A percentile compares a stretch with the other conserved stretches of the same genome.
Conservation (phyloP, 2,797 vertebrate genomes). For the Hozukius guyotensis region DNA sequence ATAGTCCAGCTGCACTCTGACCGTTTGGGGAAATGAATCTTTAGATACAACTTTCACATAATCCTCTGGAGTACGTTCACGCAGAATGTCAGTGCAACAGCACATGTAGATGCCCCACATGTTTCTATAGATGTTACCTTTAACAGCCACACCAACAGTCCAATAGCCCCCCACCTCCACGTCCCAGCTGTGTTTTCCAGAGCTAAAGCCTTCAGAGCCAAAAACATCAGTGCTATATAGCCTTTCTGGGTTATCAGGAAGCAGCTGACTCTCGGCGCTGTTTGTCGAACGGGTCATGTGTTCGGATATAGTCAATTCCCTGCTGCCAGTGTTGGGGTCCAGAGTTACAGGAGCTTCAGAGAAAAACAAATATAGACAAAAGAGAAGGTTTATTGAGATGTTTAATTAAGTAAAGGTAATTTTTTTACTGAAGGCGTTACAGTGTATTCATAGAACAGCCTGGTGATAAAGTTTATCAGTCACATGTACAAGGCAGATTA, state of each 20-base stretch:
- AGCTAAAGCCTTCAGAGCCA: conserved; percentile 31
- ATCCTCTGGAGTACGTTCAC: fast-evolving
- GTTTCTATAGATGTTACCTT: fast-evolving
- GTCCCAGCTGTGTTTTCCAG: conserved; percentile 50
- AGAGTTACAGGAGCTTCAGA: conserved; percentile 44
- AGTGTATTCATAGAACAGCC: neutral
- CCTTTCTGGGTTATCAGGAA: conserved; percentile 28
- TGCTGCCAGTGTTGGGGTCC: neutral
- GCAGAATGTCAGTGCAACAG: fast-evolving
- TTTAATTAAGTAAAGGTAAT: neutral
- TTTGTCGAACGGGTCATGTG: neutral
- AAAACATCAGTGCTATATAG: fast-evolving
- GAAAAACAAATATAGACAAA: neutral
- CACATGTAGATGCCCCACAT: neutral
- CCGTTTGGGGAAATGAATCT: neutral
- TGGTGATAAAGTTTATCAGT: neutral
- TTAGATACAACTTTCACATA: fast-evolving
- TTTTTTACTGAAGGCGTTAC: too few relatives aligned
- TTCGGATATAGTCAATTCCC: fast-evolving
- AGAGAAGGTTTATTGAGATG: neutral
- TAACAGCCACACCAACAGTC: neutral
- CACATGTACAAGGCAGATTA: neutral
- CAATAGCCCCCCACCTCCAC: neutral
- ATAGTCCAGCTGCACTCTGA: conserved; percentile 43
- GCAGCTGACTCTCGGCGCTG: fast-evolving